Percentiles rank a stretch among this genome's conserved stretches.
These are phyloP conservation scores for Gymnocypris eckloni DNA, from an alignment of 2,797 vertebrate species.

Conservation along the genomic window DNA sequence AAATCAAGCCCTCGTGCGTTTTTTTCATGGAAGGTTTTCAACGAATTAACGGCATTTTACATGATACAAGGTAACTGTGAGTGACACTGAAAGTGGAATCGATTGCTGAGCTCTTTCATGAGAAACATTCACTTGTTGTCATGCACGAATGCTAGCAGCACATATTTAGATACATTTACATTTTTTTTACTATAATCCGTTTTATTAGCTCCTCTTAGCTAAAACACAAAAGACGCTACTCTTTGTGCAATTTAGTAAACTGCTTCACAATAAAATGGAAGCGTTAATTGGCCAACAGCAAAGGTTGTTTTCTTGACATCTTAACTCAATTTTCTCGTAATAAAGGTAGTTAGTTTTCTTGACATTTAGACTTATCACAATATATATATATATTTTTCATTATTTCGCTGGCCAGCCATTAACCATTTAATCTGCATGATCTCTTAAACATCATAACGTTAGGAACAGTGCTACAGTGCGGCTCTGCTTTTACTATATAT, in stretches of 20 bases:
- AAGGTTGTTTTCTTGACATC: no score
- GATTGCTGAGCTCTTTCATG: background rate
- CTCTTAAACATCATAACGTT: background rate
- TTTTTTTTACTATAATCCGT: background rate
- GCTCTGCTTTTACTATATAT: slow-evolving; percentile 47
- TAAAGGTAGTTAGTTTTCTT: no score
- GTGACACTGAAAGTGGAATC: background rate
- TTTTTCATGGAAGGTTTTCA: slow-evolving; percentile 43
- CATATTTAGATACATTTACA: background rate
- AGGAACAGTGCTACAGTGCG: slow-evolving; percentile 11
- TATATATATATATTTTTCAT: no score
- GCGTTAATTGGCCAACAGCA: background rate
- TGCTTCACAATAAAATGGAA: background rate
- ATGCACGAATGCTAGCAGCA: background rate
- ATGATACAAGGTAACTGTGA: background rate
- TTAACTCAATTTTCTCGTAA: no score
- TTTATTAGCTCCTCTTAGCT: background rate
- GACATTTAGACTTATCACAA: no score
- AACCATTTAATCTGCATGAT: background rate
- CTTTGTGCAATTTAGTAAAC: background rate
- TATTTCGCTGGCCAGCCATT: no score
- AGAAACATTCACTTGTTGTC: background rate
- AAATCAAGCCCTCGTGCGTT: slow-evolving; percentile 27
- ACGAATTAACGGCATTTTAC: background rate
- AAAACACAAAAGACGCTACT: background rate